Percentiles rank a stretch among this genome's conserved stretches.
phyloP scores from a whole-genome alignment of 2,888 invertebrate species.

The Melanchra persicariae region DNA sequence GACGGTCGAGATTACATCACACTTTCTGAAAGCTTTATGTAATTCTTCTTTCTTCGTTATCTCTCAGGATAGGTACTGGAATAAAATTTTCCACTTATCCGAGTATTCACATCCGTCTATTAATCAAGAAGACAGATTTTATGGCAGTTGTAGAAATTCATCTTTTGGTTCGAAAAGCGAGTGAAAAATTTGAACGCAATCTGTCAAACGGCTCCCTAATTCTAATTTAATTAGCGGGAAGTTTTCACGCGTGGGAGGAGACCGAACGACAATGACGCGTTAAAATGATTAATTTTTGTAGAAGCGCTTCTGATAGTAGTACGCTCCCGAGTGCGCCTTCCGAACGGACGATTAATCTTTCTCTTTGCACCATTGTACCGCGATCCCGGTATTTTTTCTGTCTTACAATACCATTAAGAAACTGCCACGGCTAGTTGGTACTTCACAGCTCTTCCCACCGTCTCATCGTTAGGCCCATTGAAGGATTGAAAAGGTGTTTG shows the following conservation, averaged over 20 bases:
- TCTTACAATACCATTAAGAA: constrained; percentile 90
- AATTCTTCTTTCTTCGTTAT: constrained; percentile 85
- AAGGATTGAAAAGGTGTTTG: constrained; percentile 91
- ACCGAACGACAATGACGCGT: constrained; percentile 87
- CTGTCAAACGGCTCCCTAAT: constrained; percentile 88
- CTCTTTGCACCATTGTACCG: constrained; percentile 87
- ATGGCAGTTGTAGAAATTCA: constrained; percentile 80
- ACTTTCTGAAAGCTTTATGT: constrained; percentile 89
- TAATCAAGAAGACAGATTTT: constrained; percentile 82
- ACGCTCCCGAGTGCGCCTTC: constrained; percentile 80
- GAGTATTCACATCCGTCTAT: constrained; percentile 75
- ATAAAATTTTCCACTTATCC: constrained; percentile 74
- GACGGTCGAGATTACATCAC: constrained; percentile 89
- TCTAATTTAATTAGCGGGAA: constrained; percentile 88
- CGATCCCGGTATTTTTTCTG: constrained; percentile 89
- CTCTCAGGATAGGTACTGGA: constrained; percentile 72
- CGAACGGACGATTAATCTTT: constrained; percentile 89
- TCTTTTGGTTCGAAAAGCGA: constrained; percentile 71
- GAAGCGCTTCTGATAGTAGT: constrained; percentile 76
- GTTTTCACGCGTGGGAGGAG: constrained; percentile 85
- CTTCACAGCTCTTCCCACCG: constrained; percentile 80
- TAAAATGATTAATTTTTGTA: constrained; percentile 90
- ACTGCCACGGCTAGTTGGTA: constrained; percentile 89
- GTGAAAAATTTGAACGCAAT: constrained; percentile 84
- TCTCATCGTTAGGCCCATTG: constrained; percentile 85